These are phyloP conservation scores for Apocheima hispidaria DNA, from an alignment of 2,888 invertebrate species.

Conservation along the genomic window DNA sequence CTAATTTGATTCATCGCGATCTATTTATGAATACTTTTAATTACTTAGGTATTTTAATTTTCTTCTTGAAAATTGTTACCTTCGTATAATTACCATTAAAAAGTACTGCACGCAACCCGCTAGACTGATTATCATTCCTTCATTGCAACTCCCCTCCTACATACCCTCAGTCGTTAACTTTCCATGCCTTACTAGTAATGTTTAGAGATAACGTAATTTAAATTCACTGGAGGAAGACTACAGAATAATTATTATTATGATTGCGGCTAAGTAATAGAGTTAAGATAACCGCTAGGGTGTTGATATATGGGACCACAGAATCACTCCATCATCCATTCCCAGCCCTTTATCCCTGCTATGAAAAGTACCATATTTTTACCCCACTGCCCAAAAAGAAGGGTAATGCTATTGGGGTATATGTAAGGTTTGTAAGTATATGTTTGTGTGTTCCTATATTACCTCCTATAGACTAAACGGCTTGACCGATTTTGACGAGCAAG, in stretches of 20 bases:
- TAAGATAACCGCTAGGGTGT: constrained; percentile 20
- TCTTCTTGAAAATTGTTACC: no score
- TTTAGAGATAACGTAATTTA: constrained; percentile 23
- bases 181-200: constrained; percentile 32
- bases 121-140: constrained; percentile 56
- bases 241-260: constrained; percentile 23
- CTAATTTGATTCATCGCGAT: no score
- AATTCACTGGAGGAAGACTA: constrained; percentile 17
- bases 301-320: constrained; percentile 7
- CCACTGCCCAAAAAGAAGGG: no score
- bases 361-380: background rate
- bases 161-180: constrained; percentile 52
- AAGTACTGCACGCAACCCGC: constrained; percentile 42
- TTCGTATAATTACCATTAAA: constrained; percentile 30
- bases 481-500: no score
- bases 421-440: no score
- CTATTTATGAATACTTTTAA: background rate
- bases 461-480: no score
- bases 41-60: background rate
- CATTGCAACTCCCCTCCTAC: constrained; percentile 51
- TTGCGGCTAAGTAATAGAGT: constrained; percentile 20
- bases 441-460: no score
- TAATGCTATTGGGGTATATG: background rate
- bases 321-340: background rate
- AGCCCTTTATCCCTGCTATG: background rate